A percentile compares a stretch with the other conserved stretches of the same genome.
Evolutionary conservation across 37 sponge, comb jelly and placozoan genomes (phyloP).

Genomic region (Spongia lamella): DNA sequence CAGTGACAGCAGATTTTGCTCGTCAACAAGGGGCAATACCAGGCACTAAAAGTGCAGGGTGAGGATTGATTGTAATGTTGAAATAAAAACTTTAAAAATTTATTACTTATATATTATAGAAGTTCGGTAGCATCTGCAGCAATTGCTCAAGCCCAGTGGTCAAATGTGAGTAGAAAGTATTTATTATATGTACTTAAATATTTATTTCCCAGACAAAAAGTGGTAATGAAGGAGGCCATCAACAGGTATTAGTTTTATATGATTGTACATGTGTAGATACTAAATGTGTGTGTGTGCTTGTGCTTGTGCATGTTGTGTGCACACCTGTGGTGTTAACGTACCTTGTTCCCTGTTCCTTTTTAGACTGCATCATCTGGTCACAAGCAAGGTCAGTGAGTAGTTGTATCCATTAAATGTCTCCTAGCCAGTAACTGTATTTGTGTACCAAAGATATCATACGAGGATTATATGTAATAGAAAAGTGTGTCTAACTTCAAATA

Average conservation of each 20-base stretch:
- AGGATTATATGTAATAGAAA: no score
- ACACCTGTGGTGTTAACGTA: background rate
- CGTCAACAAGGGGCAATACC: conserved; percentile 18
- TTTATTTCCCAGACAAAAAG: no score
- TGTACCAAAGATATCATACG: no score
- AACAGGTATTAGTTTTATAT: conserved; percentile 14
- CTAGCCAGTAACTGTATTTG: no score
- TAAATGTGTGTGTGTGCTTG: background rate
- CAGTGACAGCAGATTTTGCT: conserved; percentile 12
- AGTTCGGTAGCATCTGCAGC: conserved; percentile 59
- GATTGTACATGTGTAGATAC: background rate
- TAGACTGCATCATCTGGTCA: background rate
- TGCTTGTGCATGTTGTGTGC: background rate
- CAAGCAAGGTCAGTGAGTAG: no score
- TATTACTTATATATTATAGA: background rate
- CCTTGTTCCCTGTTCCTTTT: background rate
- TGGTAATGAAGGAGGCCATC: no score
- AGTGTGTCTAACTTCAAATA: no score
- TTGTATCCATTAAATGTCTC: no score
- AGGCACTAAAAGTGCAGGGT: no score
- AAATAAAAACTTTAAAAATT: no score
- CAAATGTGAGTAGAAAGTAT: conserved; percentile 34
- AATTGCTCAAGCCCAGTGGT: conserved; percentile 77
- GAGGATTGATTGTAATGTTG: no score
- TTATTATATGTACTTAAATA: background rate